These are phyloP conservation scores for Oryzias melastigma DNA, from an alignment of 2,113 vertebrate genomes.

Conservation along the genomic window DNA sequence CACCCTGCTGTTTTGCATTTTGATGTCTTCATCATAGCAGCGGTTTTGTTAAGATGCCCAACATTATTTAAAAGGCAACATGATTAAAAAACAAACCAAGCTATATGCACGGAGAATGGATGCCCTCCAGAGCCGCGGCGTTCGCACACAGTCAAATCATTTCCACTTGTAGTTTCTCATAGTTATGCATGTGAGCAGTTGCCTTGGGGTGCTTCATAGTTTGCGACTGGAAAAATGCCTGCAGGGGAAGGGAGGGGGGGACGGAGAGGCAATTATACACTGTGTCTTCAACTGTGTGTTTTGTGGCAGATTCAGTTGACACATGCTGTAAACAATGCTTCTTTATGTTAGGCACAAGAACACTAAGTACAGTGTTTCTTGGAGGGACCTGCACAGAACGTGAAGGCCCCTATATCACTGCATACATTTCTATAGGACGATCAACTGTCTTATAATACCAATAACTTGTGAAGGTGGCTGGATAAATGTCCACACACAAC, in stretches of 20 bases:
- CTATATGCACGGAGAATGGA: conserved; percentile 69
- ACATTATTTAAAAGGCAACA: conserved; percentile 71
- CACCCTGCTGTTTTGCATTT: conserved; percentile 61
- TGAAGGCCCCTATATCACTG: neutral
- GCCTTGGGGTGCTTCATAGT: conserved; percentile 55
- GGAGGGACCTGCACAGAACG: neutral
- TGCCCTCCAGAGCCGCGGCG: conserved; percentile 45
- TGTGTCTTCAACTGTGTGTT: conserved; percentile 37
- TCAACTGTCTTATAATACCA: neutral
- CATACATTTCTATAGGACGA: neutral
- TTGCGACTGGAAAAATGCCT: conserved; percentile 48
- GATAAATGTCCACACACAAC: neutral
- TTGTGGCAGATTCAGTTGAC: conserved; percentile 29
- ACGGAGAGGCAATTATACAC: conserved; percentile 54
- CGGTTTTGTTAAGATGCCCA: conserved; percentile 55
- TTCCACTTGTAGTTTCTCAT: conserved; percentile 40
- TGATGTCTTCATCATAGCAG: conserved; percentile 75
- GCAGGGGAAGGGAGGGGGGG: conserved; percentile 33
- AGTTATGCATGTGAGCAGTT: conserved; percentile 52
- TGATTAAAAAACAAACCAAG: conserved; percentile 59
- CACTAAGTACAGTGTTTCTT: conserved; percentile 1
- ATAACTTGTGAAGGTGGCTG: neutral
- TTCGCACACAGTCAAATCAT: conserved; percentile 40
- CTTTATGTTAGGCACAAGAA: conserved; percentile 19
- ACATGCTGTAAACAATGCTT: conserved; percentile 22